These are phyloP conservation scores for Hypselothyrea guttata DNA, from an alignment of 2,888 invertebrate genomes.

Conservation along the genomic window DNA sequence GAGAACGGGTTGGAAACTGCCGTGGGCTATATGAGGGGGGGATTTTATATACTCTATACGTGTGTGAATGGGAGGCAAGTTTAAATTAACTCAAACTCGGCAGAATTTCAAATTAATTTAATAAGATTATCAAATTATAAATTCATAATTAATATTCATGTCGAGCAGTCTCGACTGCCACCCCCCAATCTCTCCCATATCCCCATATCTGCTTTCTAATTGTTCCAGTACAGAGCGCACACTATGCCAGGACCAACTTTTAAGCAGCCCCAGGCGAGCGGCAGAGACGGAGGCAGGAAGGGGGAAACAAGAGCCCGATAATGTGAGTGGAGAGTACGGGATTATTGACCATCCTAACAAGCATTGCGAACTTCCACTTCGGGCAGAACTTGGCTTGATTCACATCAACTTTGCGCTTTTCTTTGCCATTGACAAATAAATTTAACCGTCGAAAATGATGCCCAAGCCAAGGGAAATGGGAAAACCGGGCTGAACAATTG, in stretches of 20 bases:
- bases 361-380: constrained; percentile 51
- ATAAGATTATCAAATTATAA: constrained; percentile 77
- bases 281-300: background rate
- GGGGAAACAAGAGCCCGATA: constrained; percentile 2
- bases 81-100: constrained; percentile 73
- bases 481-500: constrained; percentile 1
- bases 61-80: constrained; percentile 41
- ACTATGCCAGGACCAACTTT: constrained; percentile 51
- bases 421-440: constrained; percentile 72
- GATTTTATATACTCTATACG: background rate
- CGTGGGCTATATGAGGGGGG: background rate
- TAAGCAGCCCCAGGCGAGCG: constrained; percentile 16
- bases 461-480: constrained; percentile 38
- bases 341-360: constrained; percentile 48
- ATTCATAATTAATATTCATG: constrained; percentile 76
- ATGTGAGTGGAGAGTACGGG: constrained; percentile 21
- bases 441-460: constrained; percentile 56
- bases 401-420: constrained; percentile 63
- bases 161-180: constrained; percentile 37
- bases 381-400: constrained; percentile 21
- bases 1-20: no score
- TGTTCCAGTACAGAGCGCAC: constrained; percentile 1
- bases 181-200: constrained; percentile 2
- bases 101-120: constrained; percentile 76
- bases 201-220: background rate